Base-by-base conservation (phyloP, 2,113 vertebrate genomes). In the Budorcas taxicolor region DNA sequence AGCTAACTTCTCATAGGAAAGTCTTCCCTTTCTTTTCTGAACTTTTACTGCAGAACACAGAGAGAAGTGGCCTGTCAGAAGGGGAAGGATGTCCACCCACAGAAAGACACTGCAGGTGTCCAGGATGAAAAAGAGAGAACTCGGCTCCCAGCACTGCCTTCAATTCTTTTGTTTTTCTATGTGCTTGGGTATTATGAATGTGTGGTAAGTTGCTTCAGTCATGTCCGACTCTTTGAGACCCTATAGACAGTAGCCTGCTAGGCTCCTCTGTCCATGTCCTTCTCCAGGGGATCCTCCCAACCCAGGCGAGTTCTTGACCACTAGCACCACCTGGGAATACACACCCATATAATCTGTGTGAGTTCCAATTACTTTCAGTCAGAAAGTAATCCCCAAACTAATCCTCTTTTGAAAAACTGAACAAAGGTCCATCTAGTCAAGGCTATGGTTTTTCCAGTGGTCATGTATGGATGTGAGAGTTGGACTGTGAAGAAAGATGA, bases 41-140 rank as follows among this genome's bases (percentile, higher is more conserved):
- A 53, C 23, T n/a, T 29, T 53, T 7, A 19, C 60, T 27, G 50
- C 53, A 15, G 58, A 10, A 40, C 45, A 40, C 2, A 5, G 57
- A 78, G 25, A 27, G 5, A 47, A 36, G 25, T 5, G 27, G 23
- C 29, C 17, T 3, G 0, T 5, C 19, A 43, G 31, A 40, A 67
- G 27, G 5, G 17, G 62, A 40, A 7, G 53, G 83, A 5, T 3
- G 43, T 47, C 1, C 3, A 12, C 21, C 53, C 36, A 10, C 12
- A 45, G 76, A 31, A 36, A 40, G n/a, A 52, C 3, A 3, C n/a
- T 33, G 45, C 19, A 1, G 2, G 43, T 2, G 23, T 40, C 50
- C 50, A 19, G 25, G n/a, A 29, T 16, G 16, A 43, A n/a, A 23
- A 13, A 50, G 60, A 55, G 27, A 57, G 33, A 4, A 12, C 11